A percentile compares a stretch with the other conserved stretches of the same genome.
Evolutionary conservation across 2,797 vertebrate species (phyloP).

Genomic region (Pipistrellus kuhlii): DNA sequence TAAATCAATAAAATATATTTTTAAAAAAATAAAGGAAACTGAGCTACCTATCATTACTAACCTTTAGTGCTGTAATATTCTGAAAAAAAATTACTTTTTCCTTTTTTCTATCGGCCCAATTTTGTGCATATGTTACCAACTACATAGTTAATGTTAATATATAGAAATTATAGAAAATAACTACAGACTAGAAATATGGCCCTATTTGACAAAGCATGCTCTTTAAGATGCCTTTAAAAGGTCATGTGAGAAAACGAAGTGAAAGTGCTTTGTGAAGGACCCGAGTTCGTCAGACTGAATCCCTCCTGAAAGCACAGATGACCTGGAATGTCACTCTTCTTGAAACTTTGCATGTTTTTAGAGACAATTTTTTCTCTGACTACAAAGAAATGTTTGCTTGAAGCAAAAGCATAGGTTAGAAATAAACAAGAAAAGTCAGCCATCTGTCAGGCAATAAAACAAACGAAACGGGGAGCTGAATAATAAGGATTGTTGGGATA

Average conservation of each 20-base stretch:
- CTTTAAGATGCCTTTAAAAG: constrained; percentile 21
- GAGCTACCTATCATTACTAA: not conserved
- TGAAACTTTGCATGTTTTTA: constrained; percentile 23
- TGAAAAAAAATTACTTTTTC: constrained; percentile 16
- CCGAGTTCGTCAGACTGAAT: not conserved
- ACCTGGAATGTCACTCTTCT: not conserved
- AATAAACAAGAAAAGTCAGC: constrained; percentile 35
- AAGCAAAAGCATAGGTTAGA: constrained; percentile 13
- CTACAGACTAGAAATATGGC: not conserved
- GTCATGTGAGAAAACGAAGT: not conserved
- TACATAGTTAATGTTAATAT: not conserved
- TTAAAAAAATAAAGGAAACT: not conserved
- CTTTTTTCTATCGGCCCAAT: not conserved
- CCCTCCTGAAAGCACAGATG: not conserved
- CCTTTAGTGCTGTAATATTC: not conserved
- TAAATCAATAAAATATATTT: no score
- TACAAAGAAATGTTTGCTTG: not conserved
- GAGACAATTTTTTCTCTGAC: not conserved
- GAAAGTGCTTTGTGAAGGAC: not conserved
- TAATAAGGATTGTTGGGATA: no score
- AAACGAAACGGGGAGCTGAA: not conserved
- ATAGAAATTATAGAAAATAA: constrained; percentile 2
- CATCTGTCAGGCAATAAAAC: not conserved
- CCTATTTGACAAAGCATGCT: not conserved
- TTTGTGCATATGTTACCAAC: not conserved